These are phyloP conservation scores for Poeciliopsis prolifica DNA, from an alignment of 2,113 vertebrate genomes.

Conservation along the genomic window DNA sequence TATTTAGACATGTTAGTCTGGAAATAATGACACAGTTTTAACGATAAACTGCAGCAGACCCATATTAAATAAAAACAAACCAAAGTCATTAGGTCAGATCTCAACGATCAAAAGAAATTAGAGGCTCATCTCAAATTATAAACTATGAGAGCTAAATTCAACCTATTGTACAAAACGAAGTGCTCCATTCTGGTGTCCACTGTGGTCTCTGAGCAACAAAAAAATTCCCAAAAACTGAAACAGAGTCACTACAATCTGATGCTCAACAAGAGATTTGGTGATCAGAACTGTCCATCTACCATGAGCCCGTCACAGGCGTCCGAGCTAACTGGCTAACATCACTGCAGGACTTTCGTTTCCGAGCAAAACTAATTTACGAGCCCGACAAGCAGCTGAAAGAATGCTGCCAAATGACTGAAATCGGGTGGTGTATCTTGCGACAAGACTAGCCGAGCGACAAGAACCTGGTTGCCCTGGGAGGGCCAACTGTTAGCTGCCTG, in stretches of 20 bases:
- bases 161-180: neutral
- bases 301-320: constrained; percentile 26
- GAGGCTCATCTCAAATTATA: neutral
- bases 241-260: no score
- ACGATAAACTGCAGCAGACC: no score
- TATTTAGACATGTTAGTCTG: no score
- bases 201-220: neutral
- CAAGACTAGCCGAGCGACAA: constrained; percentile 23
- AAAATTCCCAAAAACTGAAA: no score
- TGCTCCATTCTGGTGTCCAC: neutral
- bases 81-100: neutral
- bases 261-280: neutral
- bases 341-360: neutral
- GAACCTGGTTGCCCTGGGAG: constrained; percentile 30
- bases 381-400: neutral
- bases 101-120: neutral
- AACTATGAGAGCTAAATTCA: neutral
- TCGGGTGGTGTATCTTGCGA: constrained; percentile 18
- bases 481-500: constrained; percentile 64
- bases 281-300: constrained; percentile 18
- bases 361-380: neutral
- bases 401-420: neutral
- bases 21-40: no score
- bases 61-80: no score
- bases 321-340: constrained; percentile 12